Conservation (phyloP, 1,140 invertebrate species). For the Rhopalosiphum padi region DNA sequence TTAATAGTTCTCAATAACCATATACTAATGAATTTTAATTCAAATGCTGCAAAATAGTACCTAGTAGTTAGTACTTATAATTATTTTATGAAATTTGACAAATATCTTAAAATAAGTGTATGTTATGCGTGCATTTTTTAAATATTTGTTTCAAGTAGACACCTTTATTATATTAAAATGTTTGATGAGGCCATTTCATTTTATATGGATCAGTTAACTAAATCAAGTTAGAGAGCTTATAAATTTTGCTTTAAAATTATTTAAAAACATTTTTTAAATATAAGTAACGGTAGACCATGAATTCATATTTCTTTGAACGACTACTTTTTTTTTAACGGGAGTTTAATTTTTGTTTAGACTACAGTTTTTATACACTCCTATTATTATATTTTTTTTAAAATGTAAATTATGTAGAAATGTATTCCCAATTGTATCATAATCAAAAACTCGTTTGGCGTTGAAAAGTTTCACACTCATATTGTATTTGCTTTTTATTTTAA, state of each 20-base stretch:
- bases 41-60: background rate
- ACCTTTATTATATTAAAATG: background rate
- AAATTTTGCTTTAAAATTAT: slow-evolving; percentile 17
- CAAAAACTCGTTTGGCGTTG: background rate
- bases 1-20: background rate
- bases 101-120: background rate
- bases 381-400: background rate
- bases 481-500: slow-evolving; percentile 15
- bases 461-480: slow-evolving; percentile 26
- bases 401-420: slow-evolving; percentile 3
- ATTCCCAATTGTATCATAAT: slow-evolving; percentile 32
- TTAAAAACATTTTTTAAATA: background rate
- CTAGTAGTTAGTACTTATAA: background rate
- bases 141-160: background rate
- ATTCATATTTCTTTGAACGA: background rate
- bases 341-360: slow-evolving; percentile 19
- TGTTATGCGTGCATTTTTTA: too few species aligned
- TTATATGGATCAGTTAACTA: background rate
- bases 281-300: background rate
- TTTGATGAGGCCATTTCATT: background rate
- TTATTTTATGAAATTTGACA: background rate
- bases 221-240: background rate
- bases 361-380: slow-evolving; percentile 6
- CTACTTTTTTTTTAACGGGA: slow-evolving; percentile 35
- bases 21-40: background rate